Evolutionary conservation across 2,797 vertebrate species (phyloP), one percentile per base, ranked within the genome.

Genomic region (Rhadinocentrus ornatus): DNA sequence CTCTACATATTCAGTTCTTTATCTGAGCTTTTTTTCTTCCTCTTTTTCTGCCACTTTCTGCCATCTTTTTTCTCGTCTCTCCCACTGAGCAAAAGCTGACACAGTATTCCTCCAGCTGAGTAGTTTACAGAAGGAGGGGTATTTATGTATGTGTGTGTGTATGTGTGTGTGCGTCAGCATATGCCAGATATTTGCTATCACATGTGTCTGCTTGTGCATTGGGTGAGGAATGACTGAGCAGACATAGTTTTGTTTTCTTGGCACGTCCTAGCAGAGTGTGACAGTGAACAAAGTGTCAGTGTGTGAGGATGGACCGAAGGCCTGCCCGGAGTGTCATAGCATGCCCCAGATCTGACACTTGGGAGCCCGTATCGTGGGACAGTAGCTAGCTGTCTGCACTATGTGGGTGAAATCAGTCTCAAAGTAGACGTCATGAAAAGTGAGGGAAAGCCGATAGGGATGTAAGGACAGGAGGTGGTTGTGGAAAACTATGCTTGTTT

Each of bases 261-360:
- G 89, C 94, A 94, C 94, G 92, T 94, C 86, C 86, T 64, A 82
- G 52, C 26, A 73, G 86, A 91, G 88, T 83, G 88, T 91, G 91
- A 87, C 83, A 69, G 75, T 46, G 83, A 92, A 86, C 78, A 91
- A 88, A 93, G 90, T 83, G 85, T 84, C 71, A 78, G 84, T 84
- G 73, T 88, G 73, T 86, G 90, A 91, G 84, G 80, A 68, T 66
- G 88, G 88, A 81, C 80, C 81, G 83, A 90, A 87, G 86, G 89
- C 80, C 87, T 83, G 78, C 69, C 44, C 67, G 15, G 50, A 83
- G 83, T 87, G 84, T 87, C 85, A 86, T 77, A 68, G 84, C 75
- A 56, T 84, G 85, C 66, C 82, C 87, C 84, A 90, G 84, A 90
- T 90, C 87, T 89, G 86, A 89, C 86, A 82, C 81, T 77, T 71